Evolutionary conservation across 2,113 vertebrate genomes (phyloP), one percentile per base, ranked within the genome.

Genomic region (Equus przewalskii): DNA sequence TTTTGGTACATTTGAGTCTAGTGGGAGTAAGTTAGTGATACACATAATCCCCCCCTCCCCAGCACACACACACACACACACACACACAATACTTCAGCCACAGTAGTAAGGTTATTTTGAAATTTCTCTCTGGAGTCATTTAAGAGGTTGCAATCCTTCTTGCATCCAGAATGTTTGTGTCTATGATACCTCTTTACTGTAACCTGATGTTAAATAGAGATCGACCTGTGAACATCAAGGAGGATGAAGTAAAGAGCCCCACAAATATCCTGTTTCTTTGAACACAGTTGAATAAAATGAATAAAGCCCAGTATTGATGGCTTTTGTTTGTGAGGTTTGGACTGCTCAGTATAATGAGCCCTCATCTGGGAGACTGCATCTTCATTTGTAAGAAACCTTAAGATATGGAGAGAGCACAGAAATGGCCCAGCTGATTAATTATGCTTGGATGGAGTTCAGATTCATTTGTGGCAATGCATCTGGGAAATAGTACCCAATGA

Each of bases 361-460:
- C 28, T 96, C 60, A 80, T 93, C 87, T 93, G 33, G 76, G 62
- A 96, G 97, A 87, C 18, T 89, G 16, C 86, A 75, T 83, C 82
- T 86, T 96, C 62, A 86, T 93, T 91, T 96, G 46, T 93, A 67
- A 91, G 76, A 96, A 93, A 88, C 12, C 26, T 97, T 96, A 85
- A 94, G 73, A 86, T 73, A n/a, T 11, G 46, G 78, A 91, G 33
- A 58, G 33, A 80, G 51, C 33, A 16, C 94, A 82, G 69, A 94
- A 75, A 84, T 93, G 60, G 22, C 46, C 46, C 85, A 26, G 19
- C 76, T 96, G 94, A 96, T 92, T 93, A 86, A 94, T 94, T 89
- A 65, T 6, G 36, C 56, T 93, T 96, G 92, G 78, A 62, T 79
- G 41, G 44, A 82, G 67, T 97, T 97, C 76, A 94, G 22, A 60